Percentiles rank a stretch among this genome's conserved stretches.
phyloP scores from a whole-genome alignment of 2,113 vertebrate genomes.

The Brachirus orientalis region DNA sequence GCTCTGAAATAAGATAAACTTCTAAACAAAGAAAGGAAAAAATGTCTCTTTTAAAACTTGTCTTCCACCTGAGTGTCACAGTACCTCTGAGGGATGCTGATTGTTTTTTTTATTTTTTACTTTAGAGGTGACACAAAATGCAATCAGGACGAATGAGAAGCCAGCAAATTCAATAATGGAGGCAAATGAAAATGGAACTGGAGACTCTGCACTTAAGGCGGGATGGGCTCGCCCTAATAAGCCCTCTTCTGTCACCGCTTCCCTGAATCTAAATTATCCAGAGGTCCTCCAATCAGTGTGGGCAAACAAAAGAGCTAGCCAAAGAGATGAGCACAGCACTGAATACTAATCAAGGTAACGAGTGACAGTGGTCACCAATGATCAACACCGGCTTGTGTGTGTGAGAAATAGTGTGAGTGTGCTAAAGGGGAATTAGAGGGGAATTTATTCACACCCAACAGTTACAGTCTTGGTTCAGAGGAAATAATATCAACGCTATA shows the following conservation, averaged over 20 bases:
- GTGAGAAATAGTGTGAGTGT: conserved; percentile 8
- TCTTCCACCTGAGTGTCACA: conserved; percentile 18
- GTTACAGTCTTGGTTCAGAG: too few relatives aligned
- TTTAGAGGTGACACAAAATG: conserved; percentile 80
- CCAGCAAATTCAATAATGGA: conserved; percentile 77
- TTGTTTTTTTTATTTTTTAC: conserved; percentile 11
- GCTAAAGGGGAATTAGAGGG: not conserved
- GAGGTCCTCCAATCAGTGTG: conserved; percentile 68
- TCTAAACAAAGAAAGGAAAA: conserved; percentile 2
- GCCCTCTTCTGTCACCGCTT: conserved; percentile 73
- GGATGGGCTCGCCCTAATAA: conserved; percentile 71
- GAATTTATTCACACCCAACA: too few relatives aligned
- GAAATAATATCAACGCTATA: too few relatives aligned
- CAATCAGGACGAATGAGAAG: conserved; percentile 74
- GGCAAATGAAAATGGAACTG: conserved; percentile 75
- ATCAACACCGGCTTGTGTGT: not conserved
- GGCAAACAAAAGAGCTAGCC: conserved; percentile 72
- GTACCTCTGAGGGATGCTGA: conserved; percentile 14
- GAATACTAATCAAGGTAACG: conserved; percentile 64
- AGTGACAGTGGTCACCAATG: conserved; percentile 9
- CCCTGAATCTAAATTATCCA: conserved; percentile 75
- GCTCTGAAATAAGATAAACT: conserved; percentile 7
- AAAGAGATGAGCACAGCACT: conserved; percentile 35
- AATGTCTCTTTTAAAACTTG: conserved; percentile 38
- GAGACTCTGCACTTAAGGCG: conserved; percentile 75